These are phyloP conservation scores for Strigamia maritima DNA, from an alignment of 2,888 invertebrate genomes.

Conservation along the genomic window DNA sequence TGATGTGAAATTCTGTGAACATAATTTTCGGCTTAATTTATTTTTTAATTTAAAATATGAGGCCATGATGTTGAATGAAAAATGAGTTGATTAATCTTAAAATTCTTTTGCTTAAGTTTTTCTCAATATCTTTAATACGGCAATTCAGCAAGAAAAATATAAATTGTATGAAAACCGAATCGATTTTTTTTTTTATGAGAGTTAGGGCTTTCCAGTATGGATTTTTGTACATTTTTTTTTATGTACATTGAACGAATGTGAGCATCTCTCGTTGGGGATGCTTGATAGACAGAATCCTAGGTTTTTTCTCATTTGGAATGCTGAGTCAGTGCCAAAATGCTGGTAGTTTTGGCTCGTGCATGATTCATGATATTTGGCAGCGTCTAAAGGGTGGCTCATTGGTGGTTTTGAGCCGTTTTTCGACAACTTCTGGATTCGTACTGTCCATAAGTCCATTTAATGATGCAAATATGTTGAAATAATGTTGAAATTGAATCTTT, in stretches of 20 bases:
- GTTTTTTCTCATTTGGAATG: background rate
- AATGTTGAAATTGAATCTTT: background rate
- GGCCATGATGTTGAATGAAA: no score
- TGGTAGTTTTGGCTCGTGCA: background rate
- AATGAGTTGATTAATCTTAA: no score
- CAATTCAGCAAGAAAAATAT: no score
- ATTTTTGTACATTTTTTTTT: background rate
- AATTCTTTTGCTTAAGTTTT: no score
- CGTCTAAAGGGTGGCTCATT: background rate
- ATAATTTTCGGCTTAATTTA: no score
- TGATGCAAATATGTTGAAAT: background rate
- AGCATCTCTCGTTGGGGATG: background rate
- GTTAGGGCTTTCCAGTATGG: background rate
- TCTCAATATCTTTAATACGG: no score
- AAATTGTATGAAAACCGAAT: background rate
- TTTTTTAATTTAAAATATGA: no score
- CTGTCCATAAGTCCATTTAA: background rate
- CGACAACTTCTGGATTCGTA: background rate
- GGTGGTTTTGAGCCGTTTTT: background rate
- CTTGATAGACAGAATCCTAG: slow-evolving; percentile 1
- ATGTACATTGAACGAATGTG: background rate
- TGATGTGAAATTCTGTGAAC: no score
- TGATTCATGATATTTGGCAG: background rate
- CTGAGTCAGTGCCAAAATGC: background rate
- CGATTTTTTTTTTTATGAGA: background rate